phyloP scores from a whole-genome alignment of 1,140 invertebrate species.

The Galleria mellonella region DNA sequence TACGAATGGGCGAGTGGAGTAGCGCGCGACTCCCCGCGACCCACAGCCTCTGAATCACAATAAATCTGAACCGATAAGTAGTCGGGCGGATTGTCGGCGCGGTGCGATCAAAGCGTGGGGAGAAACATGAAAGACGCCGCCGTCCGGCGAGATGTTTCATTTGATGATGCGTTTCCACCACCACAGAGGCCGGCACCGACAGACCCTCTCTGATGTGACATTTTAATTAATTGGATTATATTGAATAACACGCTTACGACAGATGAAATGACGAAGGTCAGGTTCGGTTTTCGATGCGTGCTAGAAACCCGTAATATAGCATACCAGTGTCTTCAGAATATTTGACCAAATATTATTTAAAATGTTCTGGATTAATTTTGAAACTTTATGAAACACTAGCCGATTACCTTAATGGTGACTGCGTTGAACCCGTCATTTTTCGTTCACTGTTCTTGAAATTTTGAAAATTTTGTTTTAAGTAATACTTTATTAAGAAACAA shows the following conservation, averaged over 20 bases:
- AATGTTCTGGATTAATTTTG: too few species aligned
- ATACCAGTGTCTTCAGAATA: too few species aligned
- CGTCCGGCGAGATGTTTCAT: constrained; percentile 47
- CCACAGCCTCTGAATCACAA: constrained; percentile 64
- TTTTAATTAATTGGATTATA: constrained; percentile 64
- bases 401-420: too few species aligned
- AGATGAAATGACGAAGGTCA: constrained; percentile 36
- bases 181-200: constrained; percentile 40
- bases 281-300: constrained; percentile 1
- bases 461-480: too few species aligned
- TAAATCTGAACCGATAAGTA: constrained; percentile 73
- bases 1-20: constrained; percentile 36
- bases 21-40: constrained; percentile 37
- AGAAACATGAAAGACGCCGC: constrained; percentile 58
- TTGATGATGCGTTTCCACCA: constrained; percentile 50
- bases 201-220: constrained; percentile 55
- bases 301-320: too few species aligned
- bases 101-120: constrained; percentile 61
- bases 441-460: too few species aligned
- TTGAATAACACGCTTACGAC: constrained; percentile 4
- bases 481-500: too few species aligned
- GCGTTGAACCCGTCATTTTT: too few species aligned
- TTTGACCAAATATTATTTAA: too few species aligned
- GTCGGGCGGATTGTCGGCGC: constrained; percentile 62
- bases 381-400: too few species aligned